Evolutionary conservation across 2,888 invertebrate species (phyloP).

Genomic region (Xanthostigma xanthostigma): DNA sequence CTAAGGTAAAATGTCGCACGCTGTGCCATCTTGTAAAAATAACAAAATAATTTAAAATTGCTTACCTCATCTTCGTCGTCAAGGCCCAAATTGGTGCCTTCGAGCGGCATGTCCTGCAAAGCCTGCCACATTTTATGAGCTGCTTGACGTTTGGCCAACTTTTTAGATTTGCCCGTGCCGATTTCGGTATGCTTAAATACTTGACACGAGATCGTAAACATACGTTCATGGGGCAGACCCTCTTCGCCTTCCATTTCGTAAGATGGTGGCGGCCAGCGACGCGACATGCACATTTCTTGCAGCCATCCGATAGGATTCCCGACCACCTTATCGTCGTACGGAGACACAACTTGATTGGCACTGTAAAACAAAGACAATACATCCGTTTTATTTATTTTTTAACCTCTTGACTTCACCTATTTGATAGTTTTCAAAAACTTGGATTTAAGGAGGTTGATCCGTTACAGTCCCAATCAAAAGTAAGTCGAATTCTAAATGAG

Average conservation of each 20-base stretch:
- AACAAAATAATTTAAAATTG: slow-evolving; percentile 4
- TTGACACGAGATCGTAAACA: slow-evolving; percentile 84
- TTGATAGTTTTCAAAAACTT: too few species aligned
- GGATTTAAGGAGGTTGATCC: too few species aligned
- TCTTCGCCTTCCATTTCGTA: slow-evolving; percentile 83
- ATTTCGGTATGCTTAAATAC: slow-evolving; percentile 73
- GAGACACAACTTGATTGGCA: slow-evolving; percentile 35
- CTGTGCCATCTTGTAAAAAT: background rate
- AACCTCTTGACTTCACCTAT: too few species aligned
- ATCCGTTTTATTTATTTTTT: too few species aligned
- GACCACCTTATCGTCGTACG: slow-evolving; percentile 65
- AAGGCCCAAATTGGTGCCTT: slow-evolving; percentile 45
- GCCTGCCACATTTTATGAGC: slow-evolving; percentile 88
- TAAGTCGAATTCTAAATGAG: too few species aligned
- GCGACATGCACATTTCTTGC: slow-evolving; percentile 91
- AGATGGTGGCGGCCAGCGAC: slow-evolving; percentile 86
- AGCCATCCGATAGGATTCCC: slow-evolving; percentile 93
- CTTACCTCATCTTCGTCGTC: slow-evolving; percentile 60
- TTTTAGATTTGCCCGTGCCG: slow-evolving; percentile 88
- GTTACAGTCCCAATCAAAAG: too few species aligned
- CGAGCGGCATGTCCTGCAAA: slow-evolving; percentile 62
- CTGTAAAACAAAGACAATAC: slow-evolving; percentile 13
- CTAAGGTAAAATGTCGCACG: too few species aligned
- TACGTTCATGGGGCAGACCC: slow-evolving; percentile 83
- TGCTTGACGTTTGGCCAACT: slow-evolving; percentile 89